Percentiles rank a stretch among this genome's conserved stretches.
Conservation (phyloP, 2,888 invertebrate species). For the Coleophora deauratella region DNA sequence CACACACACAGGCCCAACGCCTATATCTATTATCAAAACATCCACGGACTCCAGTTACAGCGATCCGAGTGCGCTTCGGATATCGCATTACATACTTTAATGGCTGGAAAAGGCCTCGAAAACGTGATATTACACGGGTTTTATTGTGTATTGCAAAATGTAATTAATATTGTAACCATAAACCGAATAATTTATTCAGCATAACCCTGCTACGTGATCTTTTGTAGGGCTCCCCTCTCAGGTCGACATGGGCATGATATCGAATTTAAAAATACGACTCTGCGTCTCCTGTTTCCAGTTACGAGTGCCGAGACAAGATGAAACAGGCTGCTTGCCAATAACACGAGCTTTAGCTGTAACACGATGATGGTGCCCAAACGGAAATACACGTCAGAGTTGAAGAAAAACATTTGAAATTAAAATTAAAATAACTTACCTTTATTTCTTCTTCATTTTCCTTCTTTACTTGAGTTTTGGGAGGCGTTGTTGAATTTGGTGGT, state of each 20-base stretch:
- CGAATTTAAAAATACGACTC: slow-evolving; percentile 70
- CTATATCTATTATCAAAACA: slow-evolving; percentile 75
- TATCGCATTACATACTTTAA: slow-evolving; percentile 73
- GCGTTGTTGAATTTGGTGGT: slow-evolving; percentile 45
- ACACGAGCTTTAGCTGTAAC: slow-evolving; percentile 48
- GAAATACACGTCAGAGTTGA: slow-evolving; percentile 48
- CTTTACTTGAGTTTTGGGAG: slow-evolving; percentile 70
- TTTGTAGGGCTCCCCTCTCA: slow-evolving; percentile 44
- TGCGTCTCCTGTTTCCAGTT: slow-evolving; percentile 49
- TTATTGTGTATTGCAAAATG: slow-evolving; percentile 70
- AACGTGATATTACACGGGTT: slow-evolving; percentile 73
- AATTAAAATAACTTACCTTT: slow-evolving; percentile 70
- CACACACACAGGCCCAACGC: slow-evolving; percentile 51
- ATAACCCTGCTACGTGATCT: slow-evolving; percentile 43
- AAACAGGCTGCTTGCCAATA: slow-evolving; percentile 63
- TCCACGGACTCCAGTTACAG: slow-evolving; percentile 70
- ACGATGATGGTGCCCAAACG: slow-evolving; percentile 52
- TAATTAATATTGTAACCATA: slow-evolving; percentile 70
- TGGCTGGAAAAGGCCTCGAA: slow-evolving; percentile 75
- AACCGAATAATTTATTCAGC: slow-evolving; percentile 63
- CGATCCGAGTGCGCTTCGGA: slow-evolving; percentile 72
- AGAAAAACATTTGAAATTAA: slow-evolving; percentile 26
- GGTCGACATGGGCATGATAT: slow-evolving; percentile 45
- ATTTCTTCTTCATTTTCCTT: slow-evolving; percentile 85
- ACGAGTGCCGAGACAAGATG: slow-evolving; percentile 43